Conservation (phyloP, 2,113 vertebrate species). For the Oryzias celebensis region DNA sequence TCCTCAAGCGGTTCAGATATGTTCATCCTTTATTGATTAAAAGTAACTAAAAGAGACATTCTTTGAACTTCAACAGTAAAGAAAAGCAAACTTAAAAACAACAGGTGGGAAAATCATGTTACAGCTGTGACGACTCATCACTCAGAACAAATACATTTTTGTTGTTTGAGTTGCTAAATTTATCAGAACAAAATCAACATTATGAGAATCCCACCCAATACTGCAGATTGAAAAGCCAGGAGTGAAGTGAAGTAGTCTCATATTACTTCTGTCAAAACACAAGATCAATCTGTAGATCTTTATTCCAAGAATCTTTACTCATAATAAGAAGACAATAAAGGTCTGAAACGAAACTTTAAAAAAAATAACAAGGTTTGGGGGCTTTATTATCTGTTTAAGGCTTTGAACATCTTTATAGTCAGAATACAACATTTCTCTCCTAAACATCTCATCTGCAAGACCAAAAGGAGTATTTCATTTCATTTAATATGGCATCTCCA, state of each 20-base stretch:
- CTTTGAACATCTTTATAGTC: conserved; percentile 41
- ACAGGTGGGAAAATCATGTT: conserved; percentile 67
- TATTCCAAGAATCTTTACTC: conserved; percentile 32
- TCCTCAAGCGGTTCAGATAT: conserved; percentile 54
- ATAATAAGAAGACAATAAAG: conserved; percentile 27
- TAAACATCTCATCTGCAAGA: conserved; percentile 38
- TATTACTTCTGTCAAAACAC: not conserved
- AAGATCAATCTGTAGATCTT: conserved; percentile 8
- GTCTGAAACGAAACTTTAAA: conserved; percentile 34
- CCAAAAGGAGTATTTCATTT: conserved; percentile 15
- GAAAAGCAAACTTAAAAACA: conserved; percentile 51
- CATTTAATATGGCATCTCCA: conserved; percentile 49
- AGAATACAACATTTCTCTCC: conserved; percentile 43
- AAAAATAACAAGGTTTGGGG: conserved; percentile 24
- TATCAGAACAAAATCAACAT: conserved; percentile 12
- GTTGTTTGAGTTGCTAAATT: conserved; percentile 63
- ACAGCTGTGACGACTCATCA: conserved; percentile 80
- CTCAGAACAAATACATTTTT: conserved; percentile 71
- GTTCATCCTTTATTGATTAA: conserved; percentile 93
- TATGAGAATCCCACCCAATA: conserved; percentile 56
- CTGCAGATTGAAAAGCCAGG: conserved; percentile 26
- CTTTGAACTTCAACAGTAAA: conserved; percentile 86
- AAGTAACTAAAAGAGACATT: conserved; percentile 90
- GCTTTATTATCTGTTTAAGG: conserved; percentile 54
- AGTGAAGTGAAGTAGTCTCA: too few species aligned